Base-by-base conservation (phyloP, 2,797 vertebrate genomes). In the Rhyacichthys aspro region DNA sequence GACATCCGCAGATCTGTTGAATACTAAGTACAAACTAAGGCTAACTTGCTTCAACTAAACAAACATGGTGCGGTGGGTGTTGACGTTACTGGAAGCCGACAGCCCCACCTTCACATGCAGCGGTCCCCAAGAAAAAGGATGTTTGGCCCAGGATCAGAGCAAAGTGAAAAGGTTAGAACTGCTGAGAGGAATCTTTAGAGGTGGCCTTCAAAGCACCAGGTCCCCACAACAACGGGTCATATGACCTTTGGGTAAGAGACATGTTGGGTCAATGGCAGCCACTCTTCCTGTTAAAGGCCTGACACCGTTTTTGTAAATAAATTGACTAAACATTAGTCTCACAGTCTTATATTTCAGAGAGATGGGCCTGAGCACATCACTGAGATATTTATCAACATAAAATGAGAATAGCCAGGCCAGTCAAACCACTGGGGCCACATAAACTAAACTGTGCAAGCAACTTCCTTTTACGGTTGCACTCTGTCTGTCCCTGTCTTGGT, bases 81-180 rank as follows among this genome's bases (percentile, higher is more conserved):
- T 86, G 81, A 86, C 78, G 82, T 78, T 81, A 69, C 72, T 49
- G 57, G 67, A 69, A 70, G 63, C 62, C 61, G 64, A 59, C 57
- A 61, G 74, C 82, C 67, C 66, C 78, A 82, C 78, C 77, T 80
- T 65, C 67, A 74, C 53, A 72, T 78, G 55, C 58, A 72, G 48
- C n/a, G 38, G 34, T 55, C 46, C 44, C 12, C 44, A 53, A 53
- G 45, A 55, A 72, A 65, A 64, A 81, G 66, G 53, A 75, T 62
- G 71, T 78, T 81, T 87, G 78, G 77, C 79, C 85, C 44, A 47
- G 81, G 85, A 91, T 90, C 89, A 90, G 85, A 92, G 86, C 72
- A 45, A 71, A 72, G 73, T 63, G 74, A 84, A 93, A 94, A 93
- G 92, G 92, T 93, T 91, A 92, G 85, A 55, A 87, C 86, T 74